phyloP scores from a whole-genome alignment of 2,797 vertebrate species.

The Pipistrellus pipistrellus region DNA sequence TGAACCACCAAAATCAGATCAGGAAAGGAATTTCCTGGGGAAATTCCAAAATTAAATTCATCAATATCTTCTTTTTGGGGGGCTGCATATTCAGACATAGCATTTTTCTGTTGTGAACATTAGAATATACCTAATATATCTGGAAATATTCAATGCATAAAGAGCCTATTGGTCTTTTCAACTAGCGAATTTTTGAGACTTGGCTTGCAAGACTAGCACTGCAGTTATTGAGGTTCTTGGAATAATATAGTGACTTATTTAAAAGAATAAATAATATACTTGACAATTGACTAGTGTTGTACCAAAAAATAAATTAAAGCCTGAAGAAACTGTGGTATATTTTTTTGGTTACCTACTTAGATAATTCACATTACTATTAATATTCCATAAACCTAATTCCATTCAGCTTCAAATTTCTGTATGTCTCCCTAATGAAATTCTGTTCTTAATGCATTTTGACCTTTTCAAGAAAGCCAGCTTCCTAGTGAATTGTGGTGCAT shows the following conservation, averaged over 20 bases:
- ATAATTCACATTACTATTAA: slow-evolving; percentile 52
- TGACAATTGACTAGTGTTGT: neutral
- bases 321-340: neutral
- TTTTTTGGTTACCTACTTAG: slow-evolving; percentile 36
- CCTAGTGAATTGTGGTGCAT: slow-evolving; percentile 89
- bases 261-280: neutral
- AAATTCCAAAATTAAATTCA: slow-evolving; percentile 58
- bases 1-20: neutral
- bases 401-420: slow-evolving; percentile 71
- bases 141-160: neutral
- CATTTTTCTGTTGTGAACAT: neutral
- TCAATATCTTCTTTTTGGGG: slow-evolving; percentile 31
- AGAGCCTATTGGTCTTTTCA: slow-evolving; percentile 27
- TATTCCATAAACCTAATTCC: slow-evolving; percentile 70
- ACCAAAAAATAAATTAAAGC: slow-evolving; percentile 19
- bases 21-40: neutral
- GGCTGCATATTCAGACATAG: neutral
- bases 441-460: slow-evolving; percentile 87
- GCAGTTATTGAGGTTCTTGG: neutral
- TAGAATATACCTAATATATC: slow-evolving; percentile 56
- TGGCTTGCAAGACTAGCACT: neutral
- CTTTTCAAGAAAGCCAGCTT: slow-evolving; percentile 89
- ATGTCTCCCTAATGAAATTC: slow-evolving; percentile 88
- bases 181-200: slow-evolving; percentile 37
- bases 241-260: slow-evolving; percentile 56